phyloP scores from a whole-genome alignment of 2,113 vertebrate species.

The Perca fluviatilis region DNA sequence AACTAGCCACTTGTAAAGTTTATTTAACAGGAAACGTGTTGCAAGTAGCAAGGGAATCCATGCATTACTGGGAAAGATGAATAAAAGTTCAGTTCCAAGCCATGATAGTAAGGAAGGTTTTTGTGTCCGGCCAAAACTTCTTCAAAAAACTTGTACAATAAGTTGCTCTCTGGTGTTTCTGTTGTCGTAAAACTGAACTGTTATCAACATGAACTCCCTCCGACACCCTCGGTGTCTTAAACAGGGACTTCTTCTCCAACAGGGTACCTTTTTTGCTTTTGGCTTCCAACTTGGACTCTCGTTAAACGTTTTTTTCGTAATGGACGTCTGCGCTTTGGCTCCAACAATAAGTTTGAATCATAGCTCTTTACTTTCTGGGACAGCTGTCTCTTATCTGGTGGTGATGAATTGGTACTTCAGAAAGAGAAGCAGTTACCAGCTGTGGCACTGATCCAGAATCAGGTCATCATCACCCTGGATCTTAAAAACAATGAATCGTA shows the following conservation, averaged over 20 bases:
- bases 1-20: background rate
- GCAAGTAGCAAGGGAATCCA: background rate
- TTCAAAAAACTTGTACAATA: no score
- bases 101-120: background rate
- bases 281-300: background rate
- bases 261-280: background rate
- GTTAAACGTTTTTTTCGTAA: constrained; percentile 18
- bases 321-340: constrained; percentile 7
- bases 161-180: background rate
- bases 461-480: constrained; percentile 19
- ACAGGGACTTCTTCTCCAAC: background rate
- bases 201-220: background rate
- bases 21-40: no score
- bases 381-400: constrained; percentile 34
- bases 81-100: background rate
- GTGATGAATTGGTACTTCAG: constrained; percentile 36
- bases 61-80: background rate
- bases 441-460: constrained; percentile 33
- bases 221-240: background rate
- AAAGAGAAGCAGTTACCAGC: background rate
- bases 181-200: background rate
- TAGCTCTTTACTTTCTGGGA: constrained; percentile 23
- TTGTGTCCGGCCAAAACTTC: background rate
- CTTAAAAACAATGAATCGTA: constrained; percentile 15
- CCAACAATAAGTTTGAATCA: constrained; percentile 12